Evolutionary conservation across 2,797 vertebrate genomes (phyloP).

Genomic region (Stomatorhinus walkeri): DNA sequence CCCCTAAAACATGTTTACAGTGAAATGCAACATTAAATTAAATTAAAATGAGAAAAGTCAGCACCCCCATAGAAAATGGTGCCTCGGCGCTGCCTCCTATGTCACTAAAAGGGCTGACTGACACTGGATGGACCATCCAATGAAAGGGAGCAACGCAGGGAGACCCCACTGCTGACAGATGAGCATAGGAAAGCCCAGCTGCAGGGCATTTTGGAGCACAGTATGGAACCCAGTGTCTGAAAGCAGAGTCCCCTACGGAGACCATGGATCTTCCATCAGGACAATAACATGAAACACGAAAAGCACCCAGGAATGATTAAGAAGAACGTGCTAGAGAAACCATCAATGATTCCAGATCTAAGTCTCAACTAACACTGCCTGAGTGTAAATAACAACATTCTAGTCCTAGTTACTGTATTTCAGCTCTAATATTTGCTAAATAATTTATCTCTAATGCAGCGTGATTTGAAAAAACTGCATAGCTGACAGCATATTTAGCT

Average conservation of each 20-base stretch:
- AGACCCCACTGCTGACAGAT: not conserved
- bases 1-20: not conserved
- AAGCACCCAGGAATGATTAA: not conserved
- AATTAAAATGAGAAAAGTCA: not conserved
- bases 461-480: not conserved
- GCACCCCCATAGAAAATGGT: not conserved
- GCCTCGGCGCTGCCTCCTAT: not conserved
- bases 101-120: not conserved
- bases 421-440: not conserved
- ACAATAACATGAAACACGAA: not conserved
- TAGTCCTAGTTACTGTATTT: not conserved
- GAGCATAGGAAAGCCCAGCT: not conserved
- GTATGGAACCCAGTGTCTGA: not conserved
- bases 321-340: not conserved
- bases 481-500: not conserved
- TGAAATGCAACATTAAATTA: not conserved
- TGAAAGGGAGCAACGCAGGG: not conserved
- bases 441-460: not conserved
- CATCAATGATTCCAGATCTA: not conserved
- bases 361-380: not conserved
- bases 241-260: not conserved
- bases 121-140: not conserved
- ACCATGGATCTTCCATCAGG: not conserved
- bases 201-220: not conserved
- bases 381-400: not conserved